Evolutionary conservation across 37 sponge, comb jelly and placozoan species (phyloP), one percentile per base, ranked within the genome.

Genomic region (Hexactinellida sp.): DNA sequence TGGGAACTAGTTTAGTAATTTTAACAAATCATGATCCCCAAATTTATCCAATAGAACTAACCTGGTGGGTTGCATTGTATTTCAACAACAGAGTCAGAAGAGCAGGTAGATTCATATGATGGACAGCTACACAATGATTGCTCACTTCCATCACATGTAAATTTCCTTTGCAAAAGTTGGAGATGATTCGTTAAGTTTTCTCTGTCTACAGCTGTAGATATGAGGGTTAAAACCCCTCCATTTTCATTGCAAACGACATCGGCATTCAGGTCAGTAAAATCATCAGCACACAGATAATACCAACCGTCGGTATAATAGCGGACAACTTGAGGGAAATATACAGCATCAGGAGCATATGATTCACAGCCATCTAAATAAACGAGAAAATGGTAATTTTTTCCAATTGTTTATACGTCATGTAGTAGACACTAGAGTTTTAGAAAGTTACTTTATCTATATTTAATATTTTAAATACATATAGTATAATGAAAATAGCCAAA

Each of bases 321-420:
- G 3, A 63, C 76, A 63, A 63, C 30, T 23, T 63, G 76, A 32
- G 76, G 76, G 30, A 7, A 63, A 32, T 7, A 63, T 25, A 7
- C 76, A 28, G 76, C 76, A 63, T 63, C 13, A 7, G 76, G 76
- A n/a, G 76, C 76, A 63, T 63, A 63, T 3, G 76, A 63, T n/a
- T 63, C 76, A 63, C 76, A 63, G 3, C 76, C 76, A 63, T 63
- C 76, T 63, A 63, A 63, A 63, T 23, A n/a, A 28, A 63, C 5
- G 13, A 63, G 52, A 9, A 47, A 47, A 47, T 47, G 52, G 9
- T 47, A 47, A n/a, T n/a, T n/a, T n/a, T n/a, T n/a, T n/a, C n/a
- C n/a, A n/a, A n/a, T n/a, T n/a, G n/a, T n/a, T 41, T 13, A 41
- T 41, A 16, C 47, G 47, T 16, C 47, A 5, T 13, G 47, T 13